Percentiles rank a stretch among this genome's conserved stretches.
These are phyloP conservation scores for Pandemis heparana DNA, from an alignment of 2,888 invertebrate genomes.

Conservation along the genomic window DNA sequence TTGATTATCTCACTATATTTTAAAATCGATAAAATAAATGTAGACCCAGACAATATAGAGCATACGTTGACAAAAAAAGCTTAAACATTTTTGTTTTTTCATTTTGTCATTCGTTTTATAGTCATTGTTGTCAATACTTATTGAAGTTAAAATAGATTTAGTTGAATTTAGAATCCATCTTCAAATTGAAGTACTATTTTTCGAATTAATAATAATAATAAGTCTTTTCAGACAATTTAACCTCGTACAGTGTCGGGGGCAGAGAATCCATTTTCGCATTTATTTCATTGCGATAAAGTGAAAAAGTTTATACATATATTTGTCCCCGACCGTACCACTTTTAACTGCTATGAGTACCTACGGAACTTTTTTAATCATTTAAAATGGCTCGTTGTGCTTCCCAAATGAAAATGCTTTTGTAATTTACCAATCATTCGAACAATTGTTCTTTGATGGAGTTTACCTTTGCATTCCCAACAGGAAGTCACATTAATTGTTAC, in stretches of 20 bases:
- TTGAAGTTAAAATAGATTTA: too few relatives aligned
- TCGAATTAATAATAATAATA: neutral
- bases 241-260: neutral
- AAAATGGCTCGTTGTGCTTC: conserved; percentile 11
- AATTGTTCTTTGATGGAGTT: conserved; percentile 5
- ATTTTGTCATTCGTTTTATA: too few relatives aligned
- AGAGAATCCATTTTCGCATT: neutral
- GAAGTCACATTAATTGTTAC: neutral
- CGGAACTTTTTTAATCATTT: conserved; percentile 19
- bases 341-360: neutral
- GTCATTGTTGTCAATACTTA: too few relatives aligned
- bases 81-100: too few relatives aligned
- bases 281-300: neutral
- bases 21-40: too few relatives aligned
- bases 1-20: too few relatives aligned
- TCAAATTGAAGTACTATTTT: neutral
- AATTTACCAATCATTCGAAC: conserved; percentile 4
- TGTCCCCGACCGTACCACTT: neutral
- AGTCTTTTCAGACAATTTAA: neutral
- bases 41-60: too few relatives aligned
- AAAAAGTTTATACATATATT: neutral
- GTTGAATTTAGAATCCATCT: too few relatives aligned
- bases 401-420: conserved; percentile 12
- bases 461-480: neutral
- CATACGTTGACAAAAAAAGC: too few relatives aligned